Base-by-base conservation (phyloP, 2,888 invertebrate species). In the Cheilosia urbana region DNA sequence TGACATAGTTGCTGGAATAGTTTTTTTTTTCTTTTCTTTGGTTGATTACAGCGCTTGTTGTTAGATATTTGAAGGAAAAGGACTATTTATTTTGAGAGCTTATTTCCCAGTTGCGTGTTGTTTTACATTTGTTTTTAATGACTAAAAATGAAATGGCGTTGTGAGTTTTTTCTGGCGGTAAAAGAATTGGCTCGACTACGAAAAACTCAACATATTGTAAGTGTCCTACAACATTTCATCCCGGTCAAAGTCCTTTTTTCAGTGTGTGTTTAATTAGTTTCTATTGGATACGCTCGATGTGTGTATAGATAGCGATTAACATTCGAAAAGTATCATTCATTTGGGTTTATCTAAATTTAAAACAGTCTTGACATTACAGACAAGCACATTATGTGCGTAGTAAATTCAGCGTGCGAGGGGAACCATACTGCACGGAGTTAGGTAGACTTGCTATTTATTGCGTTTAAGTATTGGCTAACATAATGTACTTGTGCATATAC, bases 221-320 rank as follows among this genome's bases (percentile, higher is more conserved):
- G 65, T 82, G 76, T 62, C 66, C 66, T 72, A 81, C 19, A 72
- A 72, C 76, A 85, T 85, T 77, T 85, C 62, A 62, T 85, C 40
- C 72, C 85, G 85, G 80, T 85, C 76, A 85, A 81, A 76, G 72
- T 80, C 65, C 76, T 76, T 65, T 63, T 69, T 53, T 65, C 21
- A 47, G 40, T 65, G 65, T 79, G 72, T 78, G 78, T 58, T 37
- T 49, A 19, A 65, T 49, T 78, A 58, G 71, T 65, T 51, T 71
- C 71, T 79, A 72, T 47, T 63, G 58, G 58, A 79, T 57, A 79
- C 65, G 40, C 49, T 49, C 58, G 15, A 37, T 60, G 30, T 40
- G 27, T 63, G 42, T 42, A 45, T 24, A 55, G 15, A 45, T 21
- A 47, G 15, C 27, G 71, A 63, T 55, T 73, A n/a, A 58, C 73